A percentile compares a stretch with the other conserved stretches of the same genome.
Evolutionary conservation across 2,113 vertebrate genomes (phyloP).

Genomic region (Poicephalus gulielmi): DNA sequence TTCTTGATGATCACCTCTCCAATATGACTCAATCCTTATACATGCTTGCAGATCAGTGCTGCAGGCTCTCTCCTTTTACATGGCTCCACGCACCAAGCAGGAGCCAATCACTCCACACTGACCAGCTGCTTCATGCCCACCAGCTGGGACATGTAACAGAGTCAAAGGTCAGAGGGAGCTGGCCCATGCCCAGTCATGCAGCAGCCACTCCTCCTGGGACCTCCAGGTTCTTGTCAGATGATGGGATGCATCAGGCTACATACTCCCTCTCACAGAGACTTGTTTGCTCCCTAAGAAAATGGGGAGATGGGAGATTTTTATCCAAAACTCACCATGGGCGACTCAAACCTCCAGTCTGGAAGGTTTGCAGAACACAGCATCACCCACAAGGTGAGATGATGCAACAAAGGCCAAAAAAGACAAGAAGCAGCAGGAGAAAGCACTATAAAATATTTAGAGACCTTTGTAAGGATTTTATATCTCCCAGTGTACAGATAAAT

Average conservation of each 20-base stretch:
- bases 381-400: not conserved
- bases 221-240: not conserved
- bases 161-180: not conserved
- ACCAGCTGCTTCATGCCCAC: not conserved
- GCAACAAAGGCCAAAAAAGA: not conserved
- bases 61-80: not conserved
- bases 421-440: not conserved
- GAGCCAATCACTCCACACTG: not conserved
- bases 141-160: not conserved
- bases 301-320: not conserved
- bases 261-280: not conserved
- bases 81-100: not conserved
- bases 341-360: not conserved
- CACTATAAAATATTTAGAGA: not conserved
- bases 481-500: not conserved
- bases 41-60: not conserved
- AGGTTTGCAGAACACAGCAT: not conserved
- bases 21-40: not conserved
- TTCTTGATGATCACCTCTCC: not conserved
- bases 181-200: not conserved
- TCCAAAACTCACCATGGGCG: rapidly evolving
- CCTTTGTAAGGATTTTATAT: not conserved
- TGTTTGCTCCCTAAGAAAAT: rapidly evolving
- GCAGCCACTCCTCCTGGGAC: not conserved
- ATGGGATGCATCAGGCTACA: not conserved